Base-by-base conservation (phyloP, 2,113 vertebrate species). In the Shinisaurus crocodilurus region DNA sequence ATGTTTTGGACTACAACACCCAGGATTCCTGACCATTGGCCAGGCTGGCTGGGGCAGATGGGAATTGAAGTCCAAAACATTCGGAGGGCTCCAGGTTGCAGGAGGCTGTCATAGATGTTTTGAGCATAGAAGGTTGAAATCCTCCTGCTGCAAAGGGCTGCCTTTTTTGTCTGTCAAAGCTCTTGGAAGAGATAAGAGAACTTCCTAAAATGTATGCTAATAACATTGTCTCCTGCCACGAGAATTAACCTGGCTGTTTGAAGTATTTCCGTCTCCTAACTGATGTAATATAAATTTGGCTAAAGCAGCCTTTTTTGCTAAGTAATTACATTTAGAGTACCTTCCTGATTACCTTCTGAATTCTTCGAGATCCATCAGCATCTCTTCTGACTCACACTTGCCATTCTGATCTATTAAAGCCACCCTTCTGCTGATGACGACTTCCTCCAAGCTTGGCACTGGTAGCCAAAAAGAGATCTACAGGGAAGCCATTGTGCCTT, bases 311-410 rank as follows among this genome's bases (percentile, higher is more conserved):
- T 89, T 77, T 69, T 89, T 90, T 54, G 86, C 20, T 90, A 87
- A 77, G 29, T 88, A 90, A 94, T 91, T 87, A 90, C 86, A 77
- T 87, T 74, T 76, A 57, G 67, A 92, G 92, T 90, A 40, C 82
- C 80, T 32, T 87, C 87, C 2, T 69, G 1, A 65, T 20, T 43
- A 88, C 89, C 82, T 91, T 37, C 90, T 83, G 90, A 80, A 70
- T 81, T 18, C 69, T 88, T 85, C 70, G 87, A 91, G 93, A 60
- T 1, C 20, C 54, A 92, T 18, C 23, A 3, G 20, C 90, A 15
- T 86, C 57, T 91, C 81, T 88, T 87, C 85, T 89, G 92, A 83
- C 80, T 91, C 85, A 67, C 85, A 57, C 72, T 91, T 60, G 80
- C 86, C 90, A 79, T 3, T 27, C 67, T 74, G 43, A 87, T 91